These are phyloP conservation scores for Meghimatium bilineatum DNA, from an alignment of 2,888 invertebrate species.

Conservation along the genomic window DNA sequence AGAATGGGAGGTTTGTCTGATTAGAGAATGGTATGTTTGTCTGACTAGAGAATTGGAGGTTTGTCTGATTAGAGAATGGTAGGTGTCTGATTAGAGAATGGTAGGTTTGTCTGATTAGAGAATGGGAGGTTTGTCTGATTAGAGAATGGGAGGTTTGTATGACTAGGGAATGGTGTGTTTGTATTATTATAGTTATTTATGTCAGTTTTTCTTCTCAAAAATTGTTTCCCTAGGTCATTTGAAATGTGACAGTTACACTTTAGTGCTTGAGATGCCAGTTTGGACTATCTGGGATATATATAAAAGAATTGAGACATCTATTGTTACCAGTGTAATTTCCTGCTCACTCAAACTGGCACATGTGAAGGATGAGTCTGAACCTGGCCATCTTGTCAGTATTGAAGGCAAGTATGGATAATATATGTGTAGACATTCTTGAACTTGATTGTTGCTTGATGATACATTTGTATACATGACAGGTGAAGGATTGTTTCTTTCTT, in stretches of 20 bases:
- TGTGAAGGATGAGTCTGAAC: slow-evolving; percentile 12
- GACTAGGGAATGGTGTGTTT: no score
- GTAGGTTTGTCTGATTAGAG: background rate
- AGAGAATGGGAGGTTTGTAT: no score
- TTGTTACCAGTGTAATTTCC: background rate
- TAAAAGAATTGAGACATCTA: background rate
- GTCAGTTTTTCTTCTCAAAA: background rate
- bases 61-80: no score
- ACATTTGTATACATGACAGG: no score
- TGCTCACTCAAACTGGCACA: slow-evolving; percentile 30
- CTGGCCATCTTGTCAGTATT: slow-evolving; percentile 29
- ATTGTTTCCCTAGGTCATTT: slow-evolving; percentile 5
- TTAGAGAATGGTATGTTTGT: no score
- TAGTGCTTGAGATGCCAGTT: slow-evolving; percentile 25
- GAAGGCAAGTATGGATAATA: slow-evolving; percentile 10
- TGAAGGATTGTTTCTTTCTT: no score
- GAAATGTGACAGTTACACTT: slow-evolving; percentile 41
- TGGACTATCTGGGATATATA: slow-evolving; percentile 27
- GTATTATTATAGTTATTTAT: background rate
- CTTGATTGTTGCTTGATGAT: no score
- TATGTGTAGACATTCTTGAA: background rate
- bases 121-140: background rate
- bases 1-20: no score
- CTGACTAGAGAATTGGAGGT: no score
- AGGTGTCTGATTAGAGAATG: background rate